phyloP scores from a whole-genome alignment of 2,888 invertebrate species.

The Teleogryllus oceanicus region DNA sequence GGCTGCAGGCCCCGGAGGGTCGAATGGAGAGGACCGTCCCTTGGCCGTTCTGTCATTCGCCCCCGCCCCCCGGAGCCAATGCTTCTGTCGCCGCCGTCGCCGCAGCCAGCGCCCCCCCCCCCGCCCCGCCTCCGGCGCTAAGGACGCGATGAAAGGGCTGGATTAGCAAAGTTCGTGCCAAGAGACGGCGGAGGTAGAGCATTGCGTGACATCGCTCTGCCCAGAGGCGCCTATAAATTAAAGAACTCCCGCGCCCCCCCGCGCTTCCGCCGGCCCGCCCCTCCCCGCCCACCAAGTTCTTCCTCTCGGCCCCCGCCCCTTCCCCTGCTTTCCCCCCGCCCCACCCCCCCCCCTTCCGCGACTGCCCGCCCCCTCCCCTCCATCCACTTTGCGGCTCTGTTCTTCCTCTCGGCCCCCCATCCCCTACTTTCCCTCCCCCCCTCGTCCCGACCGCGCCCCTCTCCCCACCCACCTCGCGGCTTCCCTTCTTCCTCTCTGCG shows the following conservation, averaged over 20 bases:
- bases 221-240: background rate
- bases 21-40: no score
- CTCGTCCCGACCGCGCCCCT: background rate
- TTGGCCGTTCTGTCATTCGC: no score
- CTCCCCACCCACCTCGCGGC: background rate
- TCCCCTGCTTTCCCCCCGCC: background rate
- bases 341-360: background rate
- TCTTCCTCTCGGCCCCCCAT: no score
- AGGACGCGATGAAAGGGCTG: conserved; percentile 3
- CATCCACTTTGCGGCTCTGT: no score
- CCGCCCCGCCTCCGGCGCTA: background rate
- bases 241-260: background rate
- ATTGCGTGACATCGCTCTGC: background rate
- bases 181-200: background rate
- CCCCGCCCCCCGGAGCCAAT: background rate
- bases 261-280: background rate
- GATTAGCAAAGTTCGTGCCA: conserved; percentile 5
- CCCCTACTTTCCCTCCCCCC: background rate
- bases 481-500: no score
- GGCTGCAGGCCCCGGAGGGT: no score
- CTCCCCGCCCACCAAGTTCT: no score
- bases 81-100: background rate
- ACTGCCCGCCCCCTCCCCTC: no score
- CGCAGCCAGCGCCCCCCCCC: background rate
- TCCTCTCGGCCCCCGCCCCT: no score